Conservation (phyloP, 2,888 invertebrate genomes). For the Orchesellides sinensis region DNA sequence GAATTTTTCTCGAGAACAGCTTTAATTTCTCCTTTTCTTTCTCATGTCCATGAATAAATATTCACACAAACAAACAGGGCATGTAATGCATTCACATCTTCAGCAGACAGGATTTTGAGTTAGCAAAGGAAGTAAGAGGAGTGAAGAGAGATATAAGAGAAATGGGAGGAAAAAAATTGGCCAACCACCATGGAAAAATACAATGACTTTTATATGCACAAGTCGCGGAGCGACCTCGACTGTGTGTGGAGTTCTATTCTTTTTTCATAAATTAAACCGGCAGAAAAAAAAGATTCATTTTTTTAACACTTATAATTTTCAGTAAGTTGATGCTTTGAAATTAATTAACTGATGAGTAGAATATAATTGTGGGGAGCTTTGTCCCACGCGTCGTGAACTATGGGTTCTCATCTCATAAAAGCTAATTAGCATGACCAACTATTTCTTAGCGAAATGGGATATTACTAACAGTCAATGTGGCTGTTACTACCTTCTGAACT, state of each 20-base stretch:
- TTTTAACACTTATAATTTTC: constrained; percentile 29
- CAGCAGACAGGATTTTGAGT: not conserved
- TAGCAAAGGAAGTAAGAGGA: constrained; percentile 8
- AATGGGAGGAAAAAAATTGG: constrained; percentile 42
- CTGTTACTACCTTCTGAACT: no score
- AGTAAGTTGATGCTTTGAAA: constrained; percentile 8
- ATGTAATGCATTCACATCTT: constrained; percentile 57
- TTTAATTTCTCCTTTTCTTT: constrained; percentile 32
- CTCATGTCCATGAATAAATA: constrained; percentile 39
- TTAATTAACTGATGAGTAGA: not conserved
- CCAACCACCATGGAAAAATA: constrained; percentile 52
- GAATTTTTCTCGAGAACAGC: constrained; percentile 18
- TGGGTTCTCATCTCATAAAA: not conserved
- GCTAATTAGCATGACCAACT: not conserved
- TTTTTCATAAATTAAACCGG: constrained; percentile 20
- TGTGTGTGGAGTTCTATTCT: not conserved
- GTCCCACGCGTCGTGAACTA: not conserved
- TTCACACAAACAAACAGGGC: constrained; percentile 50
- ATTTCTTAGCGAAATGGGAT: no score
- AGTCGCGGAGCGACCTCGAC: not conserved
- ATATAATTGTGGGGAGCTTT: not conserved
- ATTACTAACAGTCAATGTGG: no score
- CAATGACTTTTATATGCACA: not conserved
- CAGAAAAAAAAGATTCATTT: constrained; percentile 27
- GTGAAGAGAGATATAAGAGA: no score